Conservation (phyloP, 2,113 vertebrate genomes). For the Struthio camelus region DNA sequence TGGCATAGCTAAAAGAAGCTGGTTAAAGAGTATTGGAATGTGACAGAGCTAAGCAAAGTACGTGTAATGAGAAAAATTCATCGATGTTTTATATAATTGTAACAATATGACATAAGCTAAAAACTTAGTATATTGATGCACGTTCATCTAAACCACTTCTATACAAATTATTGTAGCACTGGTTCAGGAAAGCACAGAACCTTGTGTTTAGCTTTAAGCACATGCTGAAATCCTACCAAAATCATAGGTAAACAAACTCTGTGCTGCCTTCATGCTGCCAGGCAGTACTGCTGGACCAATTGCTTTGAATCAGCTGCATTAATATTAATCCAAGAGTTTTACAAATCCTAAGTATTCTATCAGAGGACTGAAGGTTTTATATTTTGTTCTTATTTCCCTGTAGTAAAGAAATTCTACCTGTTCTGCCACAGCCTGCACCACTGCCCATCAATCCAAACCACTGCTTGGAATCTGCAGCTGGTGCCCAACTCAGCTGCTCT, state of each 20-base stretch:
- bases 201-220: background rate
- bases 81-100: background rate
- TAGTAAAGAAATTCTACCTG: background rate
- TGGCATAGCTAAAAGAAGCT: too few species aligned
- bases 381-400: background rate
- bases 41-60: background rate
- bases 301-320: background rate
- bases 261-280: background rate
- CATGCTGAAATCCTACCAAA: background rate
- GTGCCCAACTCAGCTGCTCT: background rate
- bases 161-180: background rate
- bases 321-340: background rate
- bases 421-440: background rate
- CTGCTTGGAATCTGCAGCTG: background rate
- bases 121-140: background rate
- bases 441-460: background rate
- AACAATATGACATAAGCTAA: background rate
- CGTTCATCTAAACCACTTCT: background rate
- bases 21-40: too few species aligned
- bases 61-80: background rate
- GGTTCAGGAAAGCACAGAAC: background rate
- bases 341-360: background rate
- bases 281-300: too few species aligned
- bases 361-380: background rate
- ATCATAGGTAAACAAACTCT: background rate